Base-by-base conservation (phyloP, 2,888 invertebrate genomes). In the Mesopsocus fuscifrons region DNA sequence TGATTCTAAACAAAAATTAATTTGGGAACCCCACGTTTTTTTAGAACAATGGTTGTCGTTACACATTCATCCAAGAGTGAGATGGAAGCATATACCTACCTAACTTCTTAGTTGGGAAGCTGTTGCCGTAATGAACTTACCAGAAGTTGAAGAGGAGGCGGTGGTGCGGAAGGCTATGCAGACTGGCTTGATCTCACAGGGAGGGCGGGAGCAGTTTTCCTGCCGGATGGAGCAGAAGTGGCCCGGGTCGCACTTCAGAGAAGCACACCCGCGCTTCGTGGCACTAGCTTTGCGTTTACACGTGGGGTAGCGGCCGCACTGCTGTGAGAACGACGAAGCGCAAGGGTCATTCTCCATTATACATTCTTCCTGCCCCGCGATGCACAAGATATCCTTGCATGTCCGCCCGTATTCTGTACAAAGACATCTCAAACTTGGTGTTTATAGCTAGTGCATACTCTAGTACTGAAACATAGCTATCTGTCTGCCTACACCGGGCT, bases 161-260 rank as follows among this genome's bases (percentile, higher is more conserved):
- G 11, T 31, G 32, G 21, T 44, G 15, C 41, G 13, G 9, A 20
- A 20, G 11, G 11, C 17, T 2, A 41, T 44, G 16, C 33, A 32
- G 21, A 33, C 17, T 13, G 21, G 32, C 15, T 41, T 21, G n/a
- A 32, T 20, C 31, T 41, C 32, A n/a, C 31, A 20, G 18, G 40
- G 34, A 15, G 31, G 38, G n/a, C 16, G 13, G 17, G 32, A 15
- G 41, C 34, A 20, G 33, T 21, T 21, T 20, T 38, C 38, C 18
- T 38, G 38, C 11, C 38, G 17, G 5, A 38, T 38, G 5, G 38
- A 38, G 11, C 38, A 38, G 38, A 38, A 38, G n/a, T 38, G 38
- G 3, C 38, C 38, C 3, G 38, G 21, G 6, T 17, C 18, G 21
- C 38, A 38, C 20, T 38, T 38, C 16, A 38, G n/a, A 11, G 38